Evolutionary conservation across 2,888 invertebrate species (phyloP), one percentile per base, ranked within the genome.

Genomic region (Poecilobothrus nobilitatus): DNA sequence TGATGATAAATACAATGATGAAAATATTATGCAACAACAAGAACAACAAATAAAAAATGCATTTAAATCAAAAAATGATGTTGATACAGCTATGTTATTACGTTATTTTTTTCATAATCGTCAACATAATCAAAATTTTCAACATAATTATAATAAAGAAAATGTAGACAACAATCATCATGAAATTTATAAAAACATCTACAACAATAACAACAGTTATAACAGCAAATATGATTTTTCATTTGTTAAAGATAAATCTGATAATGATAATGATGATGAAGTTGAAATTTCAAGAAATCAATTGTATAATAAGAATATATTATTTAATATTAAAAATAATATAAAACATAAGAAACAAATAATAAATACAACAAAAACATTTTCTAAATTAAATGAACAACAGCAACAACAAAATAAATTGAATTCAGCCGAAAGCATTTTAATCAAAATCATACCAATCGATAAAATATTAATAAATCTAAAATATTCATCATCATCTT

Each of bases 391-490:
- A 5, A 9, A 63, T 53, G 66, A 61, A 44, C 44, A 66, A 65
- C 70, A 69, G 66, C 41, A 69, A 41, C 68, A 21, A 21, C 27
- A 68, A 66, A 21, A 65, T 67, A 67, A 63, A 71, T 71, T 69
- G 70, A 65, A 53, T 53, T 53, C 15, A 12, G 53, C 53, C 18
- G 53, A 53, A 12, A 53, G 53, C 53, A 71, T 77, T 72, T 75
- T 76, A 75, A 73, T 77, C 72, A 76, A 75, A 74, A 71, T 76
- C 71, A 73, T 76, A 71, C 74, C 73, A 73, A 76, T 78, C 71
- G 76, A 76, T 75, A 75, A 75, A 74, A 74, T 77, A 5, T 5
- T 27, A 70, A 71, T 73, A 67, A 73, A 72, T 68, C 27, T 33
- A 66, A 71, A 27, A 74, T 70, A 72, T 71, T 67, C 70, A 71